Evolutionary conservation across 37 sponge, comb jelly and placozoan species (phyloP).

Genomic region (Crambe crambe): DNA sequence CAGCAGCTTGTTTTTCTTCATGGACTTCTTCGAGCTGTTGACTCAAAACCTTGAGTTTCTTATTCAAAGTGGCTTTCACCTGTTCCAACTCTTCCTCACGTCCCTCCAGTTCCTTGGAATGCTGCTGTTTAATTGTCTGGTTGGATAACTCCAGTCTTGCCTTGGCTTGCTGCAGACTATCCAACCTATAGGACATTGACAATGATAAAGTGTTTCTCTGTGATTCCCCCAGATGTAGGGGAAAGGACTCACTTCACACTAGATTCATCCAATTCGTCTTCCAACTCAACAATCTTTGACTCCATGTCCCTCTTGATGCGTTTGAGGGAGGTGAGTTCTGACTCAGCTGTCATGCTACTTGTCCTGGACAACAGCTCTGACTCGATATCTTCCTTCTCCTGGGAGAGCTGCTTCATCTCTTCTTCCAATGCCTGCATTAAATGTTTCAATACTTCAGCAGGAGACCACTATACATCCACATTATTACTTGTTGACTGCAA

Average conservation of each 20-base stretch:
- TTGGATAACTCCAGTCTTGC: constrained; percentile 76
- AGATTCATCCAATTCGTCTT: constrained; percentile 96
- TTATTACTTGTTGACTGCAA: too few relatives aligned
- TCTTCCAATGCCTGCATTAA: constrained; percentile 45
- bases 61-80: constrained; percentile 72
- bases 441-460: neutral
- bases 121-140: constrained; percentile 65
- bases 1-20: constrained; percentile 80
- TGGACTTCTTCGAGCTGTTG: constrained; percentile 92
- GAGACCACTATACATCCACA: too few relatives aligned
- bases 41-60: constrained; percentile 79
- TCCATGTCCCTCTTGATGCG: constrained; percentile 88
- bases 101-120: constrained; percentile 84
- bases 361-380: constrained; percentile 40
- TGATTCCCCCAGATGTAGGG: neutral
- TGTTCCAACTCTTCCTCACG: constrained; percentile 92
- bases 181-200: constrained; percentile 28
- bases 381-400: constrained; percentile 79
- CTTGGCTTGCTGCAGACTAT: constrained; percentile 66
- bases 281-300: constrained; percentile 83
- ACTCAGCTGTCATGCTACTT: constrained; percentile 34
- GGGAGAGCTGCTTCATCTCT: constrained; percentile 38
- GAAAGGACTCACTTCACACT: constrained; percentile 48
- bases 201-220: too few relatives aligned
- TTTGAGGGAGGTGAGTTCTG: constrained; percentile 79